phyloP scores from a whole-genome alignment of 2,113 vertebrate species.

The Axis porcinus region DNA sequence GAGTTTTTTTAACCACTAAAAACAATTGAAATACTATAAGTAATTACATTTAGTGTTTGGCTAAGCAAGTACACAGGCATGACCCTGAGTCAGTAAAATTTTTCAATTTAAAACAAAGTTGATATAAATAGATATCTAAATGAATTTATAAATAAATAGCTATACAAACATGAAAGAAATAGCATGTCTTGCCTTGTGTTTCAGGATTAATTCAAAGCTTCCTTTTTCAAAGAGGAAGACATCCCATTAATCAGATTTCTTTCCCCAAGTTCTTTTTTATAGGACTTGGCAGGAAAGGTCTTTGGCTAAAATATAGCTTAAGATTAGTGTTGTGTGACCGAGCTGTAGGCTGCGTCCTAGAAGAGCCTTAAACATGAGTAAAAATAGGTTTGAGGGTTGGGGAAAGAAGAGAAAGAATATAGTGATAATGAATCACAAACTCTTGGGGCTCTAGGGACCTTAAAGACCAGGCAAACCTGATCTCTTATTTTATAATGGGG shows the following conservation, averaged over 20 bases:
- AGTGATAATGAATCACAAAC: background rate
- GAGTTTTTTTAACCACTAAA: background rate
- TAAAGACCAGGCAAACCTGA: background rate
- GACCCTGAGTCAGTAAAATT: background rate
- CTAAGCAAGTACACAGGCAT: background rate
- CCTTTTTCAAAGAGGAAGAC: constrained; percentile 13
- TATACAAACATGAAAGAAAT: background rate
- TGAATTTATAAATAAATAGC: constrained; percentile 24
- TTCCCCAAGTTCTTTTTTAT: constrained; percentile 31
- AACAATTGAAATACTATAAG: background rate
- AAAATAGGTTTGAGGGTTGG: constrained; percentile 40
- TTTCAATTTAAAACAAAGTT: constrained; percentile 1
- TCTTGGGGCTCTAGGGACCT: background rate
- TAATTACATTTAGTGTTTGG: background rate
- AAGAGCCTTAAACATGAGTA: constrained; percentile 27
- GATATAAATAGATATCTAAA: constrained; percentile 22
- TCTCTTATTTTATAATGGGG: background rate
- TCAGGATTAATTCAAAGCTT: constrained; percentile 51
- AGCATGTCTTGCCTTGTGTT: background rate
- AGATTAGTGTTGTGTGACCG: constrained; percentile 37
- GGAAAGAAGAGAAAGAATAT: background rate
- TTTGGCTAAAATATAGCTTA: constrained; percentile 41
- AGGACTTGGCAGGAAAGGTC: constrained; percentile 32
- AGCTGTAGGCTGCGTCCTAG: background rate
- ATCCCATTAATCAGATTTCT: constrained; percentile 42